phyloP scores from a whole-genome alignment of 1,140 invertebrate species.

The Drosophila guanche region DNA sequence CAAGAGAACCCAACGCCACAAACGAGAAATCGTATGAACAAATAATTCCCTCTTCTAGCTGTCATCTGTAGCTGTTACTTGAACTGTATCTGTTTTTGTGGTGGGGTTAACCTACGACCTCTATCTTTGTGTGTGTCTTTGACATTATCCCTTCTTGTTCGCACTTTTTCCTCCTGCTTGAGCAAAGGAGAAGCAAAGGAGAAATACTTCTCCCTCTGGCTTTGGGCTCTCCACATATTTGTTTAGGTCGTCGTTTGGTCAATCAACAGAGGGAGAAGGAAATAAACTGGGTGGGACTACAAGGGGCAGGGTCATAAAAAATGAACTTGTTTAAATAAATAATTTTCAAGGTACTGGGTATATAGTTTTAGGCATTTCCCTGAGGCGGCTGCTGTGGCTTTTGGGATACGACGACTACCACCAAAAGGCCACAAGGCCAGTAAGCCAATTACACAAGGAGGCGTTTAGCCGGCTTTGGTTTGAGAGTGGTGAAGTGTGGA shows the following conservation, averaged over 20 bases:
- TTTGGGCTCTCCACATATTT: conserved; percentile 37
- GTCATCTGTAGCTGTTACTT: too few relatives aligned
- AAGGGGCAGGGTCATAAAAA: background rate
- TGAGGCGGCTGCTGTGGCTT: background rate
- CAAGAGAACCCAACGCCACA: background rate
- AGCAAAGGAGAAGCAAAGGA: conserved; percentile 17
- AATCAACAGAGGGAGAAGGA: conserved; percentile 9
- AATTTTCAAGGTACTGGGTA: conserved; percentile 16
- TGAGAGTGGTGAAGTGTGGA: background rate
- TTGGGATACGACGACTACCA: background rate
- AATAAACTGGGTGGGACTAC: too few relatives aligned
- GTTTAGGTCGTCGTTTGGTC: conserved; percentile 40
- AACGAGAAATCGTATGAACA: conserved; percentile 3
- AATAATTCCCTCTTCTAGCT: too few relatives aligned
- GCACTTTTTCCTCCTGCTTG: conserved; percentile 44
- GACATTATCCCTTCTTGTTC: conserved; percentile 60
- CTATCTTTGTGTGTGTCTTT: conserved; percentile 27
- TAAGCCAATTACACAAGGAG: conserved; percentile 28
- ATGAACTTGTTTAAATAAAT: conserved; percentile 51
- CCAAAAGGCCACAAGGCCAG: conserved; percentile 17
- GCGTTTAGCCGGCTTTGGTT: background rate
- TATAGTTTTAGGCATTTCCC: conserved; percentile 18
- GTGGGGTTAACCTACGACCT: conserved; percentile 41
- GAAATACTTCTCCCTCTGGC: conserved; percentile 6
- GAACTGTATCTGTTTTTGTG: background rate